A percentile compares a stretch with the other conserved stretches of the same genome.
phyloP scores from a whole-genome alignment of 2,113 vertebrate species.

The Ciconia stormi region DNA sequence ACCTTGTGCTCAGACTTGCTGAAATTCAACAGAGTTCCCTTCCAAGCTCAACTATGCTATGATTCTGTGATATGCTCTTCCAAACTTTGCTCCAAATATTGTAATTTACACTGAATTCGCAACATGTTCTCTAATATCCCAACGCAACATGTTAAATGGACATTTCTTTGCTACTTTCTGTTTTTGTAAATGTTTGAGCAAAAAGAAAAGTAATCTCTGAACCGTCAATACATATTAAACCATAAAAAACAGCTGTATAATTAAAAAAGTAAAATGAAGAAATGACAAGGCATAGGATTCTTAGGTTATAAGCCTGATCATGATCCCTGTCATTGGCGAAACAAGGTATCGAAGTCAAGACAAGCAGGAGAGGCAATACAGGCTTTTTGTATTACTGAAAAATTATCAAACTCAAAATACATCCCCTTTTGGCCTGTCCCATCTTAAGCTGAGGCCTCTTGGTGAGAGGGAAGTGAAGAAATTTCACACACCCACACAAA shows the following conservation, averaged over 20 bases:
- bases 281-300: not conserved
- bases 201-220: not conserved
- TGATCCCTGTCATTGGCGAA: not conserved
- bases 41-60: not conserved
- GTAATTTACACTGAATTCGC: not conserved
- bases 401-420: not conserved
- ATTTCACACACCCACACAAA: not conserved
- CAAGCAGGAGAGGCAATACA: not conserved
- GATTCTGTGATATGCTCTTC: not conserved
- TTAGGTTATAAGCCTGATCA: not conserved
- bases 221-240: not conserved
- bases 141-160: not conserved
- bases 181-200: not conserved
- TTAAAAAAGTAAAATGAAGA: not conserved
- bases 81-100: not conserved
- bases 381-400: not conserved
- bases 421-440: not conserved
- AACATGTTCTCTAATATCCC: not conserved
- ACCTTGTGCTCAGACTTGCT: not conserved
- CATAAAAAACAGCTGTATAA: not conserved
- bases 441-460: not conserved
- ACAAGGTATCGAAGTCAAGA: not conserved
- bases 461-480: not conserved
- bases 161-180: not conserved
- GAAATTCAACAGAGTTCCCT: not conserved